These are phyloP conservation scores for Euspilapteryx auroguttella DNA, from an alignment of 2,888 invertebrate genomes.

Conservation along the genomic window DNA sequence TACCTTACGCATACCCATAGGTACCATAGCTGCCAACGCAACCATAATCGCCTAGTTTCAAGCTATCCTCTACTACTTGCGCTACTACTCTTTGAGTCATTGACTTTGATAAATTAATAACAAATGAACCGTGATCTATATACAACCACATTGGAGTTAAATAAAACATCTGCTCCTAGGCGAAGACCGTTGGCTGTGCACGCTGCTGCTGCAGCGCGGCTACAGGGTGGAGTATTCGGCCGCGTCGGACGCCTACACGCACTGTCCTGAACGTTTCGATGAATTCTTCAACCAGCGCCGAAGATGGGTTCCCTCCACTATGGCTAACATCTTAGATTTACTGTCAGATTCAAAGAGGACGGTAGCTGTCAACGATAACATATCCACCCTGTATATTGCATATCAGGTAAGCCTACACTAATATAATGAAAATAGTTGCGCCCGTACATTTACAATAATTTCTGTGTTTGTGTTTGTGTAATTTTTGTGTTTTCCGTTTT, in stretches of 20 bases:
- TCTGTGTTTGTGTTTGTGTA: no score
- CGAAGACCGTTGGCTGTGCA: conserved; percentile 97
- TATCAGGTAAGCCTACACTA: conserved; percentile 64
- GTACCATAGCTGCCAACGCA: no score
- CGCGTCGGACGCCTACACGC: conserved; percentile 93
- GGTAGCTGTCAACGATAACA: conserved; percentile 83
- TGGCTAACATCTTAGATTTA: conserved; percentile 92
- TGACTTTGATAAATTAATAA: no score
- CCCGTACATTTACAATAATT: no score
- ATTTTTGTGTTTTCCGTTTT: no score
- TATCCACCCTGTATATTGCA: conserved; percentile 77
- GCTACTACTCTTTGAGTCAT: no score
- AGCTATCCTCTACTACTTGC: no score
- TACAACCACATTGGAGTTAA: no score
- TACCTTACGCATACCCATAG: no score
- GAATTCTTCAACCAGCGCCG: conserved; percentile 95
- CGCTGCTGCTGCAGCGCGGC: conserved; percentile 86
- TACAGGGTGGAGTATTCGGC: conserved; percentile 94
- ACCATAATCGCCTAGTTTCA: no score
- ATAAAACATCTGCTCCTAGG: no score
- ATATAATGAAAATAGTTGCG: background rate
- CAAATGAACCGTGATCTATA: no score
- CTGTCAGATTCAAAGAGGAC: conserved; percentile 77
- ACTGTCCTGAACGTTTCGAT: conserved; percentile 88
- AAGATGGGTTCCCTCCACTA: conserved; percentile 95